Evolutionary conservation across 2,888 invertebrate genomes (phyloP).

Genomic region (Dasysyrphus albostriatus): DNA sequence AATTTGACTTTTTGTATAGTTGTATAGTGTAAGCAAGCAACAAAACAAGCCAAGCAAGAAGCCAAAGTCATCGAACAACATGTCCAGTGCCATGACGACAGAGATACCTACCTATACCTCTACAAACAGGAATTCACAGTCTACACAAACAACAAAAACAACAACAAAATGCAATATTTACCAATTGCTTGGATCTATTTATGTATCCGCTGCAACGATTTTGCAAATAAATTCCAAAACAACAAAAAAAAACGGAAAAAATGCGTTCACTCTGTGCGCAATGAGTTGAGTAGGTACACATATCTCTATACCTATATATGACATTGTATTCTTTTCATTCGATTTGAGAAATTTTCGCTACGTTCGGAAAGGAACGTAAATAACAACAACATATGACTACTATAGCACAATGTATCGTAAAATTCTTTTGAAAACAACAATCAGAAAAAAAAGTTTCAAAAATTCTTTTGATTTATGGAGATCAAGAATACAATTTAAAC

Average conservation of each 20-base stretch:
- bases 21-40: conserved; percentile 27
- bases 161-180: conserved; percentile 24
- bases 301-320: neutral
- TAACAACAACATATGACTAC: conserved; percentile 12
- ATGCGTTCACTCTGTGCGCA: conserved; percentile 33
- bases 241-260: conserved; percentile 21
- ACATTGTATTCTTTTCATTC: neutral
- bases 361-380: neutral
- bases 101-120: neutral
- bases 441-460: conserved; percentile 19
- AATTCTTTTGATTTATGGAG: conserved; percentile 24
- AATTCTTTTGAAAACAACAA: conserved; percentile 31
- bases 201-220: conserved; percentile 58
- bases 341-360: conserved; percentile 9
- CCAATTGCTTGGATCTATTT: conserved; percentile 70
- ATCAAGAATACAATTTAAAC: conserved; percentile 23
- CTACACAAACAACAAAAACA: conserved; percentile 36
- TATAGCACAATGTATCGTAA: neutral
- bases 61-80: conserved; percentile 63
- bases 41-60: conserved; percentile 73
- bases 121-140: conserved; percentile 66
- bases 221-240: conserved; percentile 50
- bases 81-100: conserved; percentile 66
- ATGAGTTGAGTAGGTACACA: neutral
- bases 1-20: conserved; percentile 38